phyloP scores from a whole-genome alignment of 2,888 invertebrate species.

The Sphaerophoria taeniata region DNA sequence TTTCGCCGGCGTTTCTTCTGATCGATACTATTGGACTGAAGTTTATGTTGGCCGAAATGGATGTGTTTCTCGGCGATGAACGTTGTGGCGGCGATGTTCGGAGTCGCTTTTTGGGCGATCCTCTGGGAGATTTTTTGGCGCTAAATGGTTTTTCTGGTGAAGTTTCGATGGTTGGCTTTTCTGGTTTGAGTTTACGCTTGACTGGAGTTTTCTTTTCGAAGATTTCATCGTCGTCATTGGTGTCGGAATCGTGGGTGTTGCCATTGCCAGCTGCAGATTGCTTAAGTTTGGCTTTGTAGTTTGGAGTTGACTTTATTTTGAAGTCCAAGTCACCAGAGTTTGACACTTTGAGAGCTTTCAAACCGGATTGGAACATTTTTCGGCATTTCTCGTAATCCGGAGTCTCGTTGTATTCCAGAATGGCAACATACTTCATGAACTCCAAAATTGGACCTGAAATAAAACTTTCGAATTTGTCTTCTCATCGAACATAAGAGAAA shows the following conservation, averaged over 20 bases:
- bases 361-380: conserved; percentile 86
- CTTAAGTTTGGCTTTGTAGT: conserved; percentile 50
- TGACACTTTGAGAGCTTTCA: conserved; percentile 86
- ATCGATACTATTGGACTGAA: conserved; percentile 78
- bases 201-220: conserved; percentile 50
- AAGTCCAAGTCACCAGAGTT: conserved; percentile 85
- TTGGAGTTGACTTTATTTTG: conserved; percentile 72
- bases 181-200: conserved; percentile 13
- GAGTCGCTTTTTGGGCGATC: conserved; percentile 46
- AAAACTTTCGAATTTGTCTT: conserved; percentile 12
- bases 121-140: conserved; percentile 35
- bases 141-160: conserved; percentile 14
- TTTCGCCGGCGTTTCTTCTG: conserved; percentile 14
- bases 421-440: conserved; percentile 87
- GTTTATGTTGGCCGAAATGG: conserved; percentile 76
- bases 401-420: conserved; percentile 87
- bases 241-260: background rate
- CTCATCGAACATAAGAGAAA: background rate
- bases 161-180: conserved; percentile 12
- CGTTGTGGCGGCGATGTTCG: conserved; percentile 40
- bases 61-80: conserved; percentile 69
- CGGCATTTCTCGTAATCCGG: conserved; percentile 90
- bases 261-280: conserved; percentile 14
- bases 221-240: conserved; percentile 44
- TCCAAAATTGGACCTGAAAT: conserved; percentile 86